A percentile compares a stretch with the other conserved stretches of the same genome.
phyloP scores from a whole-genome alignment of 2,797 vertebrate genomes.

The Xenopus petersii region DNA sequence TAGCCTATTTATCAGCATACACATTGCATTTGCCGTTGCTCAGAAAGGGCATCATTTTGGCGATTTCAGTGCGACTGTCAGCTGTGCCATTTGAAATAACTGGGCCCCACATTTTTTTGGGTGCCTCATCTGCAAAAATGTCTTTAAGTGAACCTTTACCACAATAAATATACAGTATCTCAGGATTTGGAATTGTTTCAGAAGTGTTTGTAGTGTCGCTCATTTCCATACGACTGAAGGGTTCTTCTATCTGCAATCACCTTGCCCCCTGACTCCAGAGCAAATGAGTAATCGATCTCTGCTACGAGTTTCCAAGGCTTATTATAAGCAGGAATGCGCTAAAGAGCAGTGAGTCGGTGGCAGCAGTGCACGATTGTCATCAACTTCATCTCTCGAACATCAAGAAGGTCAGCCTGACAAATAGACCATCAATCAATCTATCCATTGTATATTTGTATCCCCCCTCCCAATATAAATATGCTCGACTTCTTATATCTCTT shows the following conservation, averaged over 20 bases:
- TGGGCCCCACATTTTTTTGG: too few relatives aligned
- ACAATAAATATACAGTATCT: background rate
- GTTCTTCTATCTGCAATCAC: background rate
- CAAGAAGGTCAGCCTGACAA: background rate
- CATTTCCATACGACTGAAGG: background rate
- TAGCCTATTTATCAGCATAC: too few relatives aligned
- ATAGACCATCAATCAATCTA: background rate
- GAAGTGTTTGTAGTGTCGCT: background rate
- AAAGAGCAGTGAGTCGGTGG: background rate
- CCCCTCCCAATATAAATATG: too few relatives aligned
- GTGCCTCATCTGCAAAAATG: too few relatives aligned
- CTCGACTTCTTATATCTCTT: too few relatives aligned
- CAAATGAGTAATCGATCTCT: background rate
- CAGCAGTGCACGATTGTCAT: background rate
- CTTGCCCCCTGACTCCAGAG: background rate
- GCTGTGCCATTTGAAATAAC: too few relatives aligned
- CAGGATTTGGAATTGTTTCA: background rate
- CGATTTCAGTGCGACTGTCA: too few relatives aligned
- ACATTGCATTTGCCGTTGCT: too few relatives aligned
- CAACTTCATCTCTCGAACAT: background rate
- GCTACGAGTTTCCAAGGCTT: background rate
- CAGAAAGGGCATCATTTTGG: too few relatives aligned
- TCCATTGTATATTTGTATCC: background rate
- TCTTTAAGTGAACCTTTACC: too few relatives aligned
- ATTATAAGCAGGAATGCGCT: background rate